phyloP scores from a whole-genome alignment of 2,888 invertebrate genomes.

The Phlogophora meticulosa region DNA sequence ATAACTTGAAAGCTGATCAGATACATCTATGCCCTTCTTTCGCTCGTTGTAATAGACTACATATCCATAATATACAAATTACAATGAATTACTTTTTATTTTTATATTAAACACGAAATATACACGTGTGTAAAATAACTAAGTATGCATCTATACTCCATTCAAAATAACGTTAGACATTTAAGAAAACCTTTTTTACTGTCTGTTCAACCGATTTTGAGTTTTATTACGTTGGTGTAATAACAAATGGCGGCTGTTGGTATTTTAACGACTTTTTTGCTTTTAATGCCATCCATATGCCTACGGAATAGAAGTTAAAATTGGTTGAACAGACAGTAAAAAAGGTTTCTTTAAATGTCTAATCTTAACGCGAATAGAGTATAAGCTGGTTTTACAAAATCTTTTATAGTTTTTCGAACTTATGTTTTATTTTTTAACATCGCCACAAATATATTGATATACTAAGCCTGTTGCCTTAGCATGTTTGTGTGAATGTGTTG shows the following conservation, averaged over 20 bases:
- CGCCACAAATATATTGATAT: background rate
- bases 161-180: no score
- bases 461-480: background rate
- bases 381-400: background rate
- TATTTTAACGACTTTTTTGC: no score
- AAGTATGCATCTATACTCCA: no score
- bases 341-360: background rate
- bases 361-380: background rate
- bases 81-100: no score
- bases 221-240: no score
- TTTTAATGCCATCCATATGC: background rate
- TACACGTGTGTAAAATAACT: no score
- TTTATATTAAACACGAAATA: no score
- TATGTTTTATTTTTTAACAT: background rate
- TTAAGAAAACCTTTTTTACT: no score
- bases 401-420: background rate
- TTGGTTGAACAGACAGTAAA: background rate
- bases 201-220: no score
- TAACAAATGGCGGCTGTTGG: no score
- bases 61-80: no score
- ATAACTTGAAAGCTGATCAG: constrained; percentile 47
- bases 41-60: background rate
- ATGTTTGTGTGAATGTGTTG: background rate
- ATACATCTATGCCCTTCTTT: constrained; percentile 54
- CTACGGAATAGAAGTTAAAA: no score